Evolutionary conservation across 2,797 vertebrate genomes (phyloP).

Genomic region (Ciconia nigra): DNA sequence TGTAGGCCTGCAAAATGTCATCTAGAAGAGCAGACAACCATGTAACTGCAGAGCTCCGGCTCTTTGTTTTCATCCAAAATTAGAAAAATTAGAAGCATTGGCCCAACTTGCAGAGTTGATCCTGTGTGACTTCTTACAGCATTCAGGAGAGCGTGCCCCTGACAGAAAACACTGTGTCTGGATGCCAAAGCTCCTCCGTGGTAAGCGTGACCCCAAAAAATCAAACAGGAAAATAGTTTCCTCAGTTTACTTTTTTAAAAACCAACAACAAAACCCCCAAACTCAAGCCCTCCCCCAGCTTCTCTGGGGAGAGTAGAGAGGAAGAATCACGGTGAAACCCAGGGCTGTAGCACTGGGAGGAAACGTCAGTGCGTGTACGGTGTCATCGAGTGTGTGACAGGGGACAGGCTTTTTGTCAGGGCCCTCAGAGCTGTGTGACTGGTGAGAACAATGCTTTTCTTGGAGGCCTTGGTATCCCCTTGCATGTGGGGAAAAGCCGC

Average conservation of each 20-base stretch:
- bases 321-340: background rate
- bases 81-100: background rate
- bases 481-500: background rate
- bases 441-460: background rate
- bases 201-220: background rate
- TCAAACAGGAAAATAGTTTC: background rate
- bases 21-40: background rate
- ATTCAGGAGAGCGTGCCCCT: background rate
- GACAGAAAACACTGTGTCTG: background rate
- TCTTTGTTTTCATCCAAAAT: background rate
- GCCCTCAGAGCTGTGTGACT: background rate
- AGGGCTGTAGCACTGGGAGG: background rate
- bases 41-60: background rate
- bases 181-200: background rate
- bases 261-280: background rate
- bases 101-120: background rate
- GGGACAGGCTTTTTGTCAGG: background rate
- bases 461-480: background rate
- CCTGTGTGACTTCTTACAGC: background rate
- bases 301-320: background rate
- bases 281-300: background rate
- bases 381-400: background rate
- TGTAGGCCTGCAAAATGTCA: background rate
- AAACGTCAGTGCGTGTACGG: accelerated
- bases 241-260: background rate